phyloP scores from a whole-genome alignment of 2,113 vertebrate species.

The Ursus arctos region DNA sequence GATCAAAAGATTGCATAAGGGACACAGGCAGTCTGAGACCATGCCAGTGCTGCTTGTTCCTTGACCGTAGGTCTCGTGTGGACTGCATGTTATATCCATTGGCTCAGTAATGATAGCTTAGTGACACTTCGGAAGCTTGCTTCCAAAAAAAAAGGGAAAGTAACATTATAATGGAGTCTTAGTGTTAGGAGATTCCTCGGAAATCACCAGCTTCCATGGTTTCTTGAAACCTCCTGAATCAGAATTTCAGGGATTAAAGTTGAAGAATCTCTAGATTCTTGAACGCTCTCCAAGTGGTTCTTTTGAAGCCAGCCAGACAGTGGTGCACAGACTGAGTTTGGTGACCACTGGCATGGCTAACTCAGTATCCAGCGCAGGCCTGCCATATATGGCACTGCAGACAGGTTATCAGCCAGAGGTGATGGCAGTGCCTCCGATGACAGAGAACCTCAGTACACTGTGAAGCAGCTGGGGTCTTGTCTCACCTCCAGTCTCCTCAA shows the following conservation, averaged over 20 bases:
- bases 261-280: background rate
- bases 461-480: fast-evolving
- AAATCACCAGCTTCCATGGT: background rate
- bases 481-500: background rate
- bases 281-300: background rate
- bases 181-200: background rate
- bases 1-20: background rate
- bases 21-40: background rate
- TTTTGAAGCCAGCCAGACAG: background rate
- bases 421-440: background rate
- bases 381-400: background rate
- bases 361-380: background rate
- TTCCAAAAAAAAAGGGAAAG: background rate
- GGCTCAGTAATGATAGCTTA: background rate
- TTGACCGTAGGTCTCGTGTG: fast-evolving
- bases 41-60: background rate
- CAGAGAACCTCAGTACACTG: fast-evolving
- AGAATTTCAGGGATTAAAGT: background rate
- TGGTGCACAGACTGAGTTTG: background rate
- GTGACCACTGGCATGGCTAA: background rate
- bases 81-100: fast-evolving
- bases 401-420: background rate
- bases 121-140: background rate
- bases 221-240: background rate
- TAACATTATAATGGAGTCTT: background rate